Conservation (phyloP, 2,888 invertebrate genomes). For the Lasioglossum malachurum region DNA sequence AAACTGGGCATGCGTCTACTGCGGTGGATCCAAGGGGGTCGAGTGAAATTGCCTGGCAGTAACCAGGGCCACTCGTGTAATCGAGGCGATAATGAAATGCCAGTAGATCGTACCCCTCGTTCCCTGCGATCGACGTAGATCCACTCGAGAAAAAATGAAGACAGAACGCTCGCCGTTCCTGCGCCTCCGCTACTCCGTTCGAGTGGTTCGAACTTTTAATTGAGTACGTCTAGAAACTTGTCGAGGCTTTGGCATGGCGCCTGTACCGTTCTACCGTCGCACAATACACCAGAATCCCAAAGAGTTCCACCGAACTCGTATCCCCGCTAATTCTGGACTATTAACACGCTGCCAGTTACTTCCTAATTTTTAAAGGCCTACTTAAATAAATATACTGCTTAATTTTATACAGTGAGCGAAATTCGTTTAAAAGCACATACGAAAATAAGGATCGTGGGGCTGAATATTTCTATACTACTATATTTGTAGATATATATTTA, state of each 20-base stretch:
- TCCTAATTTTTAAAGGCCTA: background rate
- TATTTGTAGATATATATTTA: no score
- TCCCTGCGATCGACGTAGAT: constrained; percentile 40
- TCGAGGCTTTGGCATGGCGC: constrained; percentile 65
- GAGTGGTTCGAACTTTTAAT: constrained; percentile 69
- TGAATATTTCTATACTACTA: no score
- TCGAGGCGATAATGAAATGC: constrained; percentile 58
- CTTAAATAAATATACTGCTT: no score
- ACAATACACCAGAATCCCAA: background rate
- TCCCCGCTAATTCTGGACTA: background rate
- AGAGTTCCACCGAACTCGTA: background rate
- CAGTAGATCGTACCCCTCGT: constrained; percentile 32
- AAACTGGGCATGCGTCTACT: constrained; percentile 37
- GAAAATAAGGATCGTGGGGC: no score
- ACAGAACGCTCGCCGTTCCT: constrained; percentile 31
- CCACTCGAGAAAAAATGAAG: constrained; percentile 48
- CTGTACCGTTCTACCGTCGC: constrained; percentile 29
- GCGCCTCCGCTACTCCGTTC: constrained; percentile 26
- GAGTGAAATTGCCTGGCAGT: constrained; percentile 60
- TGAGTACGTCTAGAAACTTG: constrained; percentile 69
- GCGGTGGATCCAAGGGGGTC: constrained; percentile 51
- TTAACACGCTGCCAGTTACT: background rate
- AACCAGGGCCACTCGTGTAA: constrained; percentile 58
- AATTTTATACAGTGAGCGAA: no score
- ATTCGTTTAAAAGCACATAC: no score